Evolutionary conservation across 2,888 invertebrate species (phyloP).

Genomic region (Athripsodes cinereus): DNA sequence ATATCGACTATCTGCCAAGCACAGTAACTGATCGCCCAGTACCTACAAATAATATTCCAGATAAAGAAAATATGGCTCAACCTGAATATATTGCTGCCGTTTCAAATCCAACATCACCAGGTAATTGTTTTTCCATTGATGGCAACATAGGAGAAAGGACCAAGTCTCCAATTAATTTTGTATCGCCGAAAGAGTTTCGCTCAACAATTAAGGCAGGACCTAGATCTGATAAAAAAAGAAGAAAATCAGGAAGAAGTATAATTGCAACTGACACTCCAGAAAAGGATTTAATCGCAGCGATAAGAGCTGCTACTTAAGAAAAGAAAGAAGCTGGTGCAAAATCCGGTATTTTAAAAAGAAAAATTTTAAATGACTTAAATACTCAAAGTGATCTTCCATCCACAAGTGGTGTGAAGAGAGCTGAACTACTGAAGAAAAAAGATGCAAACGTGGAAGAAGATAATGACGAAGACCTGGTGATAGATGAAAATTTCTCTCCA

Average conservation of each 20-base stretch:
- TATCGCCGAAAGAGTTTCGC: background rate
- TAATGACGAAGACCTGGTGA: background rate
- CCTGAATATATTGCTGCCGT: no score
- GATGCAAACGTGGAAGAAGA: background rate
- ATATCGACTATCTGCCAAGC: background rate
- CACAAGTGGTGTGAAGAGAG: background rate
- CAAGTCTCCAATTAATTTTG: background rate
- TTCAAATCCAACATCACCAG: no score
- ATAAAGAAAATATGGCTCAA: no score
- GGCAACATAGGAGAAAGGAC: no score
- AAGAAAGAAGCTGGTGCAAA: background rate
- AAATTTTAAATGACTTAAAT: background rate
- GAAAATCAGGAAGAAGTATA: background rate
- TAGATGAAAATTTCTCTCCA: background rate
- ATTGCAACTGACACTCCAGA: background rate
- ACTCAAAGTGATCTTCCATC: background rate
- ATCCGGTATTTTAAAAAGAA: background rate
- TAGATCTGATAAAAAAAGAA: background rate
- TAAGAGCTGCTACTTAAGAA: background rate
- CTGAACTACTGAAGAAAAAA: background rate
- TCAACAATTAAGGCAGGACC: background rate
- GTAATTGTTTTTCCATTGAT: no score
- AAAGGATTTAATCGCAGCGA: background rate
- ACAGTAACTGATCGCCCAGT: background rate
- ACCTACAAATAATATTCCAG: background rate